phyloP scores from a whole-genome alignment of 2,888 invertebrate species.

The Diarsia brunnea region DNA sequence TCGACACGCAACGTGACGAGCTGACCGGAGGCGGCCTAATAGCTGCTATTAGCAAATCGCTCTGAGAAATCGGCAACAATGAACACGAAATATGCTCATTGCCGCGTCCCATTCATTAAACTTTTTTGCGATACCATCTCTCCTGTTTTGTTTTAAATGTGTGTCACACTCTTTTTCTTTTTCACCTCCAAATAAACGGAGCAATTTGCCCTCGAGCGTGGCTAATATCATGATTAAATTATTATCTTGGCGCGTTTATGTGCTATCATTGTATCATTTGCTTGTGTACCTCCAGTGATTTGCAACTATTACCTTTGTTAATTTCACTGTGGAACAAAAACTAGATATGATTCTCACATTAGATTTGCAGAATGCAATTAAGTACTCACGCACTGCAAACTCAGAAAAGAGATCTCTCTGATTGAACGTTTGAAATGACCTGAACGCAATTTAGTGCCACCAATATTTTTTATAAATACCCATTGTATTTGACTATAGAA shows the following conservation, averaged over 20 bases:
- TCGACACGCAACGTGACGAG: slow-evolving; percentile 80
- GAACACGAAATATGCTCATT: slow-evolving; percentile 87
- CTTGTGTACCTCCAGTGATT: slow-evolving; percentile 79
- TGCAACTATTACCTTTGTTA: slow-evolving; percentile 72
- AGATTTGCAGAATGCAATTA: slow-evolving; percentile 32
- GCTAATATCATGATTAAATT: slow-evolving; percentile 85
- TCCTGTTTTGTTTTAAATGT: slow-evolving; percentile 84
- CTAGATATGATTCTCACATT: slow-evolving; percentile 44
- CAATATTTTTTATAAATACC: slow-evolving; percentile 3
- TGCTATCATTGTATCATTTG: slow-evolving; percentile 82
- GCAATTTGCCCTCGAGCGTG: slow-evolving; percentile 79
- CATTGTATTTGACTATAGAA: slow-evolving; percentile 16
- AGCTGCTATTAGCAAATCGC: slow-evolving; percentile 87
- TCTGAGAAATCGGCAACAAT: slow-evolving; percentile 88
- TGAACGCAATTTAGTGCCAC: not conserved
- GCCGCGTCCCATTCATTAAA: slow-evolving; percentile 85
- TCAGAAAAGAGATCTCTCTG: slow-evolving; percentile 19
- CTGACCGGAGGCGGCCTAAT: slow-evolving; percentile 84
- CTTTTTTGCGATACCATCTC: slow-evolving; percentile 83
- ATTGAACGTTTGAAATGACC: slow-evolving; percentile 22
- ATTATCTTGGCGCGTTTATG: slow-evolving; percentile 80
- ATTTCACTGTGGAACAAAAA: slow-evolving; percentile 56
- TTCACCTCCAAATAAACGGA: slow-evolving; percentile 80
- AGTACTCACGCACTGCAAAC: slow-evolving; percentile 17
- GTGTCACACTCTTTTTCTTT: slow-evolving; percentile 81